Conservation (phyloP, 2,888 invertebrate species). For the Plagodis dolabraria region DNA sequence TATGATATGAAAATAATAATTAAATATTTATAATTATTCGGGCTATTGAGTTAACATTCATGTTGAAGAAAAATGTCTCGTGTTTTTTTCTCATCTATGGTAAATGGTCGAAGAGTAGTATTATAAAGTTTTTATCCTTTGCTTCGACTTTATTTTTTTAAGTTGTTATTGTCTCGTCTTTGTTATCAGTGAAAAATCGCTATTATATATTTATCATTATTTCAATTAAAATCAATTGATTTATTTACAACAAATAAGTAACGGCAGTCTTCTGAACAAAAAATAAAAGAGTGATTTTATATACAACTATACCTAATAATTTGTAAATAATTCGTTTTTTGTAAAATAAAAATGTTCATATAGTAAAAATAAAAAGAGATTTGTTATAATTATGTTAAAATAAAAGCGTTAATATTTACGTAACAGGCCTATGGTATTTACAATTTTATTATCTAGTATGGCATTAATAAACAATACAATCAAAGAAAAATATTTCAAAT, state of each 20-base stretch:
- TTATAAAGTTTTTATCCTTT: conserved; percentile 33
- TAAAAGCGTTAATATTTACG: conserved; percentile 70
- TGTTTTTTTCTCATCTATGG: conserved; percentile 58
- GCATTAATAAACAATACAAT: conserved; percentile 72
- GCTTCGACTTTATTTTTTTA: conserved; percentile 49
- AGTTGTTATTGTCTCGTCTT: conserved; percentile 53
- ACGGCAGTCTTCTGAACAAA: conserved; percentile 82
- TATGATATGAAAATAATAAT: conserved; percentile 60
- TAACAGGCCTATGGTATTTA: conserved; percentile 73
- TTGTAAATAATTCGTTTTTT: conserved; percentile 46
- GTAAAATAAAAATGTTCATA: conserved; percentile 37
- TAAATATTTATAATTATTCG: conserved; percentile 57
- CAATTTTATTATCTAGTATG: conserved; percentile 79
- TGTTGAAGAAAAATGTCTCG: conserved; percentile 75
- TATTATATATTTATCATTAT: conserved; percentile 60
- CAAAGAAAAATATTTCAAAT: conserved; percentile 37
- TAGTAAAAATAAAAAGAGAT: conserved; percentile 68
- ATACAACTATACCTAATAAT: conserved; percentile 65
- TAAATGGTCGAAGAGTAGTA: conserved; percentile 53
- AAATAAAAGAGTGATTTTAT: conserved; percentile 64
- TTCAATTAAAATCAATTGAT: conserved; percentile 43
- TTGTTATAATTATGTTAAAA: conserved; percentile 64
- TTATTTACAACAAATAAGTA: conserved; percentile 68
- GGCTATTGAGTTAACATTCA: conserved; percentile 73
- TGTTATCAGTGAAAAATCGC: conserved; percentile 76